Percentiles rank a stretch among this genome's conserved stretches.
Evolutionary conservation across 1,140 invertebrate genomes (phyloP).

Genomic region (Brachionus manjavacas): DNA sequence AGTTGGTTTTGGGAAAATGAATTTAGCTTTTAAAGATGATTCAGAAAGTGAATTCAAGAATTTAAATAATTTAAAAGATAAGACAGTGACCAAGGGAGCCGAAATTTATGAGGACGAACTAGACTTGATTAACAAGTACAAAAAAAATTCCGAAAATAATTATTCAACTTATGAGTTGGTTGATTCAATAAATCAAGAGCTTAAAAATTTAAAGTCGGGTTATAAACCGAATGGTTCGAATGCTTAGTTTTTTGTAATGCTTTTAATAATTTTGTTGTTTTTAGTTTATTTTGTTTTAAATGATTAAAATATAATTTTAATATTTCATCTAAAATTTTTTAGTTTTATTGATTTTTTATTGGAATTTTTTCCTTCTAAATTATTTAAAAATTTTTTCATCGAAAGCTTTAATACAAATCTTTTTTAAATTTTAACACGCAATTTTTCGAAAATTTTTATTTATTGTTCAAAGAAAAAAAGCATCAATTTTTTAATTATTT

Average conservation of each 20-base stretch:
- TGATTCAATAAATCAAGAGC: slow-evolving; percentile 33
- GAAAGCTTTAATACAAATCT: neutral
- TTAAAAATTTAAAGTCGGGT: slow-evolving; percentile 2
- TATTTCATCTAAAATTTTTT: neutral
- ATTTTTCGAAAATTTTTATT: too few species aligned
- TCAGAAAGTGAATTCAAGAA: slow-evolving; percentile 31
- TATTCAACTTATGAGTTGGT: neutral
- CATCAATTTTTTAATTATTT: too few species aligned
- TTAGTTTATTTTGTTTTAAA: neutral
- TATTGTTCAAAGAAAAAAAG: too few species aligned
- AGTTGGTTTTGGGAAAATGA: neutral
- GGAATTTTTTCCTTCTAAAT: neutral
- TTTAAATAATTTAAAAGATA: slow-evolving; percentile 16
- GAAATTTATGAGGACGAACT: slow-evolving; percentile 9
- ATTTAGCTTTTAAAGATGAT: neutral
- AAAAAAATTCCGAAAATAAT: neutral
- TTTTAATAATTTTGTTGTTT: neutral
- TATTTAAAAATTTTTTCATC: neutral
- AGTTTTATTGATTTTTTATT: neutral
- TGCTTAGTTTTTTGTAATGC: neutral
- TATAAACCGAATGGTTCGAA: slow-evolving; percentile 14
- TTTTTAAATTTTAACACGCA: too few species aligned
- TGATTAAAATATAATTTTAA: neutral
- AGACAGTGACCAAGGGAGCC: neutral
- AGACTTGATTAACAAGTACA: slow-evolving; percentile 1